Evolutionary conservation across 2,797 vertebrate species (phyloP), one percentile per base, ranked within the genome.

Genomic region (Phataginus tetradactyla): DNA sequence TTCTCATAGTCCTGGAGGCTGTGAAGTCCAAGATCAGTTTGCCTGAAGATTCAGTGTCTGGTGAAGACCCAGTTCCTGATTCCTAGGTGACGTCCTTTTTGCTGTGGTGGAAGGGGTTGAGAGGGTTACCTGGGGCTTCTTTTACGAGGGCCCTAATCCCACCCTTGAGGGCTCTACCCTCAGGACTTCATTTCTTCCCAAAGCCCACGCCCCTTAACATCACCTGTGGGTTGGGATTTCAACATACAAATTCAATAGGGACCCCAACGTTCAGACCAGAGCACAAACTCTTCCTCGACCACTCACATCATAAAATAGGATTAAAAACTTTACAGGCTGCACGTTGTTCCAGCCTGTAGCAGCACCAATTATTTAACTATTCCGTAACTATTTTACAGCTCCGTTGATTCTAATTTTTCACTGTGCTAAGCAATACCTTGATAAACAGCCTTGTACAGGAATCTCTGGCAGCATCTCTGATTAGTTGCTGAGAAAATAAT

Each of bases 351-450:
- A 61, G 80, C 57, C 39, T 34, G 1, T 88, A 79, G 49, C 74
- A 42, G 66, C 66, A 34, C 59, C 75, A 80, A 79, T 72, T 86
- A 85, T 71, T 93, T 81, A 85, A 90, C 45, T 55, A 45, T 86
- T 59, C 68, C 39, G 68, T n/a, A 86, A 64, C 81, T 86, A 66
- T 23, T 86, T 81, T 92, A 75, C 64, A 68, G 93, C 93, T 86
- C 8, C n/a, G 39, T 91, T 68, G 68, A 39, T 94, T 96, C 11
- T 4, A 57, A 0, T 49, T 95, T 96, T 91, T 95, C 85, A 69
- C 66, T 37, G 29, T 63, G 87, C 53, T 86, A 37, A 96, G 69
- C 34, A 75, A 39, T 2, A 1, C 83, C 74, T 91, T 93, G 45
- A 83, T 95, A 63, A 96, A 53, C 81, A 84, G 27, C 66, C 86